Evolutionary conservation across 2,888 invertebrate species (phyloP), one percentile per base, ranked within the genome.

Genomic region (Athrips mouffetella): DNA sequence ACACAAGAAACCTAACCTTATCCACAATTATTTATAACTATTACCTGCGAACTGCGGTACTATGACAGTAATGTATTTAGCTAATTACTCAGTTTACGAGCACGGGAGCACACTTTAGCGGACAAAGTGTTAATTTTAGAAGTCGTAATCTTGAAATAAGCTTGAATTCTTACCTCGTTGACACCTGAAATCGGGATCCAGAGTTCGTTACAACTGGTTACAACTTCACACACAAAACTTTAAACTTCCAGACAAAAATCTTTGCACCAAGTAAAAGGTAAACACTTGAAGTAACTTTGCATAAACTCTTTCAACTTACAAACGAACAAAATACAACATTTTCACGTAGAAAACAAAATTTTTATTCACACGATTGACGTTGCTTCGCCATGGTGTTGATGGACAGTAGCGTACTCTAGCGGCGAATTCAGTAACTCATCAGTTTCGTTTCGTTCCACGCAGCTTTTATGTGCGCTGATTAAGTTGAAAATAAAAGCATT

Each of bases 81-180:
- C 65, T 70, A 71, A 72, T 69, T 61, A 63, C 54, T 53, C 63
- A 48, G 50, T 57, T 54, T 39, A 46, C 37, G 45, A 50, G 45
- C 40, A 40, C 56, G 54, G 58, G 66, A 69, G 65, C 53, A 56
- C 57, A 56, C 56, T 55, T 64, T 65, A 65, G 55, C 54, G 66
- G 61, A 45, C 47, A 66, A 63, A 70, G 65, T 65, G 70, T 68
- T 80, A 74, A 78, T 75, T 78, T 70, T 75, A 76, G 72, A 77
- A 76, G 70, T 70, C 67, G 60, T 78, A 76, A 73, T 80, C 70
- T 69, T 65, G 71, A 66, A 76, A 72, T 75, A 79, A 73, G 81
- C 81, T 80, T 83, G 68, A 63, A 75, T 81, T 77, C 88, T 87
- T 88, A 88, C 89, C 88, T 88, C 88, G 81, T 87, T 88, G 87